phyloP scores from a whole-genome alignment of 2,113 vertebrate species.

The Oreochromis tanganicae region DNA sequence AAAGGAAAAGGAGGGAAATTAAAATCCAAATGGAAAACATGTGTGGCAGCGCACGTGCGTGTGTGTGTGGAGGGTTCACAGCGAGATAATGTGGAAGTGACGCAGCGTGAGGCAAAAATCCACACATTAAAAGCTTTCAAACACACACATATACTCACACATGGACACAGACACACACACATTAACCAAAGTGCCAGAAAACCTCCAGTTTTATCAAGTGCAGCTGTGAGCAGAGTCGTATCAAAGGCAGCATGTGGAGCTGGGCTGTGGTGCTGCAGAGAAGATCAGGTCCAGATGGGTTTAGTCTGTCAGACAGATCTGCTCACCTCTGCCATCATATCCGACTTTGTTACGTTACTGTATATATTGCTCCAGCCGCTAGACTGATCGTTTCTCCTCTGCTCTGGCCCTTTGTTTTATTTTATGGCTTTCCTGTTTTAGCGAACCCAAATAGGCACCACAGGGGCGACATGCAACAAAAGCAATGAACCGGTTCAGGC shows the following conservation, averaged over 20 bases:
- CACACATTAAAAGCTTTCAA: conserved; percentile 48
- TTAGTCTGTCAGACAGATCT: conserved; percentile 33
- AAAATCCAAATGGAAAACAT: conserved; percentile 62
- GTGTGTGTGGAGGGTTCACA: not conserved
- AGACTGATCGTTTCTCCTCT: not conserved
- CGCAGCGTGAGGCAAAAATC: conserved; percentile 59
- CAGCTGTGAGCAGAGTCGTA: conserved; percentile 56
- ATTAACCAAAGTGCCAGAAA: conserved; percentile 36
- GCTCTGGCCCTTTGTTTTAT: conserved; percentile 1
- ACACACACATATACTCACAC: conserved; percentile 33
- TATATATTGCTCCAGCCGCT: not conserved
- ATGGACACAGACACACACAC: conserved; percentile 7
- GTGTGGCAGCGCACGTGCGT: not conserved
- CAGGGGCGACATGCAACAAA: conserved; percentile 22
- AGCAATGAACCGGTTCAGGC: not conserved
- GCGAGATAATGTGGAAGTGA: conserved; percentile 57
- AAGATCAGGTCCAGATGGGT: conserved; percentile 65
- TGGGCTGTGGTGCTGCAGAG: conserved; percentile 48
- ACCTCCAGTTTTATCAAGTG: conserved; percentile 54
- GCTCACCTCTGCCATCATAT: conserved; percentile 18
- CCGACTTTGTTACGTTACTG: conserved; percentile 7
- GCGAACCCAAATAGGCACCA: conserved; percentile 4
- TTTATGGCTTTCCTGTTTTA: conserved; percentile 33
- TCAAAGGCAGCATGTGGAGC: conserved; percentile 63
- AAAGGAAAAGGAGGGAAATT: conserved; percentile 66